Evolutionary conservation across 1,140 invertebrate genomes (phyloP), one percentile per base, ranked within the genome.

Genomic region (Listronotus bonariensis): DNA sequence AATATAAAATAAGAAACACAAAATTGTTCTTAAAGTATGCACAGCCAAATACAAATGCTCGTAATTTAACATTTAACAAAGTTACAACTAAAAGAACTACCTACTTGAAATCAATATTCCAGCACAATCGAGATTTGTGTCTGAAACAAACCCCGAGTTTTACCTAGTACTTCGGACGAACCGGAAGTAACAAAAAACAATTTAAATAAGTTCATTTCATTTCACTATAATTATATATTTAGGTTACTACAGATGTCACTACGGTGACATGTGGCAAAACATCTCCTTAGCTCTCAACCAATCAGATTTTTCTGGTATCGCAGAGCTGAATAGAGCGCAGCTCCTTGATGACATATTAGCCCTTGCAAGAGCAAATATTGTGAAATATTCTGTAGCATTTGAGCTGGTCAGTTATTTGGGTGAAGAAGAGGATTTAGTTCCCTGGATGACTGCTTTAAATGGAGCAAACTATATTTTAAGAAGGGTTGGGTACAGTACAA

Each of bases 191-290:
- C n/a, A n/a, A n/a, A n/a, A n/a, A n/a, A n/a, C n/a, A n/a, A n/a
- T n/a, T n/a, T n/a, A n/a, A n/a, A n/a, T n/a, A n/a, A n/a, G n/a
- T n/a, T n/a, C n/a, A n/a, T n/a, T n/a, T n/a, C n/a, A n/a, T n/a
- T n/a, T n/a, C n/a, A n/a, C n/a, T n/a, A n/a, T n/a, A n/a, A n/a
- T n/a, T n/a, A n/a, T n/a, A n/a, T n/a, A 75, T 72, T 49, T 71
- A 82, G 91, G 90, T 26, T 88, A 88, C 65, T 93, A 92, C 77
- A 83, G 92, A 15, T 90, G 93, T 0, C 89, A 89, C 72, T 95
- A 95, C 75, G 87, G 91, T 59, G 76, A 81, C 3, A 86, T 84
- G 32, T 94, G 91, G 91, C 74, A 85, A 51, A 80, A 81, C 26
- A 82, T 89, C 20, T 82, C 83, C 14, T 32, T 78, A 0, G 79